phyloP scores from a whole-genome alignment of 1,140 invertebrate species.

The Lasaia peninsularis region DNA sequence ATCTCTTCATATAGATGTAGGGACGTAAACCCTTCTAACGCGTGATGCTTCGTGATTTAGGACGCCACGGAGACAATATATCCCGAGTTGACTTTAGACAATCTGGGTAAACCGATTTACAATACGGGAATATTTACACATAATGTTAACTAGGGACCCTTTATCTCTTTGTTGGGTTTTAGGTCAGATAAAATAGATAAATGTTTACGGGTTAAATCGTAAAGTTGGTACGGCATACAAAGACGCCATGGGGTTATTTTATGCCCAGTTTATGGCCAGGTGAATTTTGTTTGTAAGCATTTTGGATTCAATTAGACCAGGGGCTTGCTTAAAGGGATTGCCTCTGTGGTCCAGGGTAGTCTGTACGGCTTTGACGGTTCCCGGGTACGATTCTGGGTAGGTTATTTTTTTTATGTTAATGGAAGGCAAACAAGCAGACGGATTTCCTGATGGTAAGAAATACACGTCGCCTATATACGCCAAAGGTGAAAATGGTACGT shows the following conservation, averaged over 20 bases:
- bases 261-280: conserved; percentile 9
- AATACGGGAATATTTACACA: conserved; percentile 67
- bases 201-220: conserved; percentile 52
- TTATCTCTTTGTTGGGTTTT: conserved; percentile 71
- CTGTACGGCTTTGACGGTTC: no score
- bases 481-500: no score
- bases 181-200: conserved; percentile 71
- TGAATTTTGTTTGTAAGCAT: conserved; percentile 3
- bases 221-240: conserved; percentile 38
- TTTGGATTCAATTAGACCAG: neutral
- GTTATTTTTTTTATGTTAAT: no score
- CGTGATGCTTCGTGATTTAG: conserved; percentile 61
- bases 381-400: no score
- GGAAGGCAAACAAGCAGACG: no score
- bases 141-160: conserved; percentile 55
- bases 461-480: no score
- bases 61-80: conserved; percentile 46
- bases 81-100: conserved; percentile 63
- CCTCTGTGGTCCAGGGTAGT: neutral
- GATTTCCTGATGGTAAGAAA: no score
- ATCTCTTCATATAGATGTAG: conserved; percentile 45
- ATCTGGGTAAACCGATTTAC: conserved; percentile 42
- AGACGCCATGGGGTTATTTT: conserved; percentile 48
- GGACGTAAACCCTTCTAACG: conserved; percentile 52
- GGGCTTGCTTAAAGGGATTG: neutral